These are phyloP conservation scores for Neolamprologus cancellatus DNA, from an alignment of 2,113 vertebrate species.

Conservation along the genomic window DNA sequence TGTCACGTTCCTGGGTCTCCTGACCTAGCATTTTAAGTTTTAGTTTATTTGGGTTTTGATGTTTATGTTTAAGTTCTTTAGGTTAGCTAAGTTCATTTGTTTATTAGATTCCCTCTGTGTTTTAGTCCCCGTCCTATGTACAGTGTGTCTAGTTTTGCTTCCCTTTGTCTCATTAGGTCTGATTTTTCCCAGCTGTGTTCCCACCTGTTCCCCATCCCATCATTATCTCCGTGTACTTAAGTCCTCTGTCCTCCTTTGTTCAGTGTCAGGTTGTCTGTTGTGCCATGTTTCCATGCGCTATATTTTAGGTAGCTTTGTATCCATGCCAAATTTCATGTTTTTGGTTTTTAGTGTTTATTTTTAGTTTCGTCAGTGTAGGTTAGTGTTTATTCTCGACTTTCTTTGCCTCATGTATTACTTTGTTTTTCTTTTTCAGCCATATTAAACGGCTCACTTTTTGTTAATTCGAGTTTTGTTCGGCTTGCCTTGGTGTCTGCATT, in stretches of 20 bases:
- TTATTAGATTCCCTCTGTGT: neutral
- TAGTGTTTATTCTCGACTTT: neutral
- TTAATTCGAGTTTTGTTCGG: neutral
- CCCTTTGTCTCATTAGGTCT: neutral
- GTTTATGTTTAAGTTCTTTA: neutral
- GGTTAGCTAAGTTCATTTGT: neutral
- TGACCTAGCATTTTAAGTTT: neutral
- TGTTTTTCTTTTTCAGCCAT: neutral
- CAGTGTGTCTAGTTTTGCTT: neutral
- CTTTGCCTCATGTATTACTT: neutral
- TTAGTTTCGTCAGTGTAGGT: neutral
- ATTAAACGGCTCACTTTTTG: neutral
- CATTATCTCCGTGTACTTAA: neutral
- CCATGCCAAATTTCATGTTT: neutral
- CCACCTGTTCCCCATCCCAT: neutral
- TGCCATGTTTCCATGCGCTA: neutral
- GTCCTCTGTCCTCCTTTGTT: neutral
- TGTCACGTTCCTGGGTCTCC: neutral
- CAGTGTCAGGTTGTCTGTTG: neutral
- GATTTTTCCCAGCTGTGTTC: neutral
- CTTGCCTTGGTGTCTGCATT: neutral
- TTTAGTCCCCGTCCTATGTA: neutral
- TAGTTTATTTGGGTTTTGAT: neutral
- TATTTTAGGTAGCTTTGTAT: neutral
- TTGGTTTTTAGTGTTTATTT: no score